phyloP scores from a whole-genome alignment of 2,113 vertebrate species.

The Verasper variegatus region DNA sequence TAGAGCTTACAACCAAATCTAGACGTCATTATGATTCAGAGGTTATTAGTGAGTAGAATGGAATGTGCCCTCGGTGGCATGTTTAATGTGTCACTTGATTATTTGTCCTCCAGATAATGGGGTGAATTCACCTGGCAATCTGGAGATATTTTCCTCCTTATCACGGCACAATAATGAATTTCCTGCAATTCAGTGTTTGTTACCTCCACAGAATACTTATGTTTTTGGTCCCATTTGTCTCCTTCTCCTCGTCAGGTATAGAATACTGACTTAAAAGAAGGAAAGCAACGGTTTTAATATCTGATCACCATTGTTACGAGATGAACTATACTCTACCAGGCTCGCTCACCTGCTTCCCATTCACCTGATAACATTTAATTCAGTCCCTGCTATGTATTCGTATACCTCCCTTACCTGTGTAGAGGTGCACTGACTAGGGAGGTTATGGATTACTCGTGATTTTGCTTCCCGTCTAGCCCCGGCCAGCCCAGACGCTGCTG shows the following conservation, averaged over 20 bases:
- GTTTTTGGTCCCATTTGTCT: slow-evolving; percentile 14
- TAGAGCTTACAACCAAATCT: slow-evolving; percentile 49
- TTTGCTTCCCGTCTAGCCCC: too few relatives aligned
- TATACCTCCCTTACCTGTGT: too few relatives aligned
- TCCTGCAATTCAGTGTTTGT: slow-evolving; percentile 20
- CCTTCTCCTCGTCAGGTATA: too few relatives aligned
- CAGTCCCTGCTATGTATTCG: too few relatives aligned
- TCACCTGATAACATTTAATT: too few relatives aligned
- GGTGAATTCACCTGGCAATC: slow-evolving; percentile 50
- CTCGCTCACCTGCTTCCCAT: too few relatives aligned
- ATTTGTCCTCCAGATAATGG: slow-evolving; percentile 59
- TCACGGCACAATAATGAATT: slow-evolving; percentile 32
- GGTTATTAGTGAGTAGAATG: slow-evolving; percentile 54
- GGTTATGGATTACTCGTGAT: too few relatives aligned
- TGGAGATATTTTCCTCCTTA: slow-evolving; percentile 39
- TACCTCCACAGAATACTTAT: not conserved
- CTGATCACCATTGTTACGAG: not conserved
- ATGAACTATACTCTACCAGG: too few relatives aligned
- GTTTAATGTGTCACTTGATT: slow-evolving; percentile 64
- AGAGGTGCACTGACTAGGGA: too few relatives aligned
- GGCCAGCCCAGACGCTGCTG: too few relatives aligned
- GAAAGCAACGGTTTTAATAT: slow-evolving; percentile 10
- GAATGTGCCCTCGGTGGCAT: slow-evolving; percentile 46
- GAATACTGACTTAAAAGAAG: too few relatives aligned
- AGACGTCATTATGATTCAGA: slow-evolving; percentile 59